Base-by-base conservation (phyloP, 2,888 invertebrate genomes). In the Selenia dentaria region DNA sequence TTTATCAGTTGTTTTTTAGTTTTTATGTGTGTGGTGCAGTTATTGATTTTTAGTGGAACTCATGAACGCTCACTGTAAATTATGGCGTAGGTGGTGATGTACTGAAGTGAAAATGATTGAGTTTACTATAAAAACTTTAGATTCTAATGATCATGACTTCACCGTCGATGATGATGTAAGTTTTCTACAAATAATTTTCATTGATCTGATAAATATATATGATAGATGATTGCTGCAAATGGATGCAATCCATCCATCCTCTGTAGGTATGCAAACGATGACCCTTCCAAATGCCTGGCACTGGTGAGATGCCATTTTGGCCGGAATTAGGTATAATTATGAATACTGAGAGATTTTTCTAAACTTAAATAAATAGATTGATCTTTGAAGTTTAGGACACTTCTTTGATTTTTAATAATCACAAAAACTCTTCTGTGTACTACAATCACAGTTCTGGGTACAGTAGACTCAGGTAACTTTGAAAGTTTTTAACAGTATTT, bases 91-190 rank as follows among this genome's bases (percentile, higher is more conserved):
- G 25, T 28, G 37, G 28, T 26, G 37, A 22, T 38, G 37, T 29
- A 32, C 34, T 9, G 8, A 45, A 32, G 42, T 46, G 41, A 54
- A 92, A 73, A 95, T 95, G 95, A 95, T 97, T 90, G 93, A 95
- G 67, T 92, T 97, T 67, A 97, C 96, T 62, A 96, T 97, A 64
- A 97, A 97, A 88, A 97, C 97, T 51, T 92, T 97, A 74, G 97
- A 97, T 92, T 95, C 96, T 24, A 94, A 93, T 77, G 96, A 97
- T 89, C 96, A 96, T 79, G 91, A 92, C 32, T 97, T 97, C 81
- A 92, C 92, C 37, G 94, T 97, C 44, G 95, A 95, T 52, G 95
- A 96, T 92, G 95, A 96, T 90, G 97, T 97, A 92, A 95, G 95
- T 44, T 18, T 24, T 8, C 20, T 36, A 40, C 22, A 9, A 6